phyloP scores from a whole-genome alignment of 53 echinoderm and acorn worm species.

The Hippasteria phrygiana region DNA sequence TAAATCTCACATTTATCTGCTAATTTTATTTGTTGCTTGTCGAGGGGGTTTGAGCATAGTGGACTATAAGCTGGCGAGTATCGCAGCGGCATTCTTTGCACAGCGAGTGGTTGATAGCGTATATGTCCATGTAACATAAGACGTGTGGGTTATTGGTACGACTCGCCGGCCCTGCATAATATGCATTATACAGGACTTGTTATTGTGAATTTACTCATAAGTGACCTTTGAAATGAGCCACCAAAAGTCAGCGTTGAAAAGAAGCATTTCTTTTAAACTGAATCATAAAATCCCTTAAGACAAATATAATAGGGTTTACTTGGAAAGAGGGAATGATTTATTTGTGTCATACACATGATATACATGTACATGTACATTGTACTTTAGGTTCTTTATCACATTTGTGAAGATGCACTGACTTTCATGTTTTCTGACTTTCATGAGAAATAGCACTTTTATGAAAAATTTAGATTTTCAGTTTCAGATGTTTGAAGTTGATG shows the following conservation, averaged over 20 bases:
- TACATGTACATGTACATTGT: too few species aligned
- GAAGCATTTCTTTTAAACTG: not conserved
- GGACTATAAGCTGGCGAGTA: not conserved
- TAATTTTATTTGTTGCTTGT: constrained; percentile 60
- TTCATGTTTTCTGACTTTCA: too few species aligned
- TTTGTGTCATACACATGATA: too few species aligned
- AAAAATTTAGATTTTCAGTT: too few species aligned
- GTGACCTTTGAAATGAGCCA: constrained; percentile 47
- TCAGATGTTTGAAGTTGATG: too few species aligned
- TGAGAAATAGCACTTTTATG: too few species aligned
- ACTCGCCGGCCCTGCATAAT: constrained; percentile 8
- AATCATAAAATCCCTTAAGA: too few species aligned
- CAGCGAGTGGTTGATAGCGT: constrained; percentile 35
- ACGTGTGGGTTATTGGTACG: constrained; percentile 12
- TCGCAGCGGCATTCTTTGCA: constrained; percentile 18
- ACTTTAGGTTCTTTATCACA: too few species aligned
- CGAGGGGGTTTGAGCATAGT: not conserved
- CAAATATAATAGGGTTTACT: too few species aligned
- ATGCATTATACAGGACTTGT: constrained; percentile 26
- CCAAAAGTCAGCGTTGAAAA: not conserved
- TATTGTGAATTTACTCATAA: constrained; percentile 51
- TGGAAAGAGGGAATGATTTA: too few species aligned
- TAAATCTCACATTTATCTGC: constrained; percentile 51
- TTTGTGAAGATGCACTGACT: too few species aligned
- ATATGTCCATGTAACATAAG: constrained; percentile 31